These are phyloP conservation scores for Limnephilus rhombicus DNA, from an alignment of 2,888 invertebrate species.

Conservation along the genomic window DNA sequence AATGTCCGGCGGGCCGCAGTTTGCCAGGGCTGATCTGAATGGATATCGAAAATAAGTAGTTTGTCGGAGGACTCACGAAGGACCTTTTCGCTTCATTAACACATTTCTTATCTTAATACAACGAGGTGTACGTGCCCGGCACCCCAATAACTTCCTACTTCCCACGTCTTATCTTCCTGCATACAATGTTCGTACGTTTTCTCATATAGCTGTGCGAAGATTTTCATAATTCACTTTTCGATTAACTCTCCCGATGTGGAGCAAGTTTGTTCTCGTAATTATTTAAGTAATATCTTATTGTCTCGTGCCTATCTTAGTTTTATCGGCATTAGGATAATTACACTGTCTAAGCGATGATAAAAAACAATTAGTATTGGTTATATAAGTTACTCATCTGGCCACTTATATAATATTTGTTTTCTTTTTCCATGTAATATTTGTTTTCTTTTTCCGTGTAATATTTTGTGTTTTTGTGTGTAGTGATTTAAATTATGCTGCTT, in stretches of 20 bases:
- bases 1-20: too few species aligned
- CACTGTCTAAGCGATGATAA: not conserved
- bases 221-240: conserved; percentile 12
- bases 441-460: too few species aligned
- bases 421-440: too few species aligned
- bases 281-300: not conserved
- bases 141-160: conserved; percentile 35
- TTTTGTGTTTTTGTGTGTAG: too few species aligned
- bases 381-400: too few species aligned
- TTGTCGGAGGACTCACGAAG: conserved; percentile 45
- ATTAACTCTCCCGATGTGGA: not conserved
- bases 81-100: conserved; percentile 54
- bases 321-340: not conserved
- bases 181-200: conserved; percentile 23
- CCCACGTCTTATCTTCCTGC: conserved; percentile 21
- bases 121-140: conserved; percentile 38
- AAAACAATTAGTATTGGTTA: not conserved
- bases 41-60: conserved; percentile 48
- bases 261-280: conserved; percentile 7
- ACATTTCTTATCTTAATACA: conserved; percentile 55
- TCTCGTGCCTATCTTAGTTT: not conserved
- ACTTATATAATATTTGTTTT: too few species aligned
- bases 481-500: too few species aligned
- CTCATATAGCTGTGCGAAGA: not conserved
- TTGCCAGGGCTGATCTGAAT: not conserved